Conservation (phyloP, 2,113 vertebrate genomes). For the Nibea albiflora region DNA sequence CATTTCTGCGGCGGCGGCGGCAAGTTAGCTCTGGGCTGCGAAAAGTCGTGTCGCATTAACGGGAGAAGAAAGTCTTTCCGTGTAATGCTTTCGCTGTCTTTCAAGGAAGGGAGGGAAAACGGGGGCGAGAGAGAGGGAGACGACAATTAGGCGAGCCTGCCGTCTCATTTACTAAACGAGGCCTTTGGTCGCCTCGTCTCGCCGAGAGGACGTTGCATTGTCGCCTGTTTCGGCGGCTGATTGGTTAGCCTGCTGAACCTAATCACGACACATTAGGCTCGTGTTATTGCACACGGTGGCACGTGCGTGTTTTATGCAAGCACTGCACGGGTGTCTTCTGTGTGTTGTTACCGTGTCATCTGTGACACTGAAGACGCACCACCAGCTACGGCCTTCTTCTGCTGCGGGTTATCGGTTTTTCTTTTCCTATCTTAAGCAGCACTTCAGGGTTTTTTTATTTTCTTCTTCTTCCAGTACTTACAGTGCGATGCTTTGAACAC, state of each 20-base stretch:
- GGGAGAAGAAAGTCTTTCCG: constrained; percentile 28
- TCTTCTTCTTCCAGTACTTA: not conserved
- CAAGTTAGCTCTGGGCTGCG: constrained; percentile 1
- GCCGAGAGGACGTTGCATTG: constrained; percentile 29
- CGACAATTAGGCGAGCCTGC: constrained; percentile 48
- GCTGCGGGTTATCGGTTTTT: not conserved
- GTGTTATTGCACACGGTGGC: constrained; percentile 48
- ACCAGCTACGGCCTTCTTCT: not conserved
- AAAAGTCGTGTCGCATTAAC: constrained; percentile 36
- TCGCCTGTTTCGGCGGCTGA: constrained; percentile 55
- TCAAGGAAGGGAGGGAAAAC: constrained; percentile 5
- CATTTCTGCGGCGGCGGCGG: not conserved
- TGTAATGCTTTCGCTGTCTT: constrained; percentile 36
- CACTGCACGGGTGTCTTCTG: constrained; percentile 10
- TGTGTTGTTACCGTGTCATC: constrained; percentile 7
- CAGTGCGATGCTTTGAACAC: not conserved
- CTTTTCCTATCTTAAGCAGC: not conserved
- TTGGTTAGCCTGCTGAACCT: constrained; percentile 70
- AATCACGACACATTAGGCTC: constrained; percentile 62
- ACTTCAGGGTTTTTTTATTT: too few relatives aligned
- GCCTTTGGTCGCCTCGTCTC: constrained; percentile 52
- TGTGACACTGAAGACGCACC: constrained; percentile 11
- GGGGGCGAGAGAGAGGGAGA: not conserved
- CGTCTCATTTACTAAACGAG: constrained; percentile 66
- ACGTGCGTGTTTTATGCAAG: not conserved